Base-by-base conservation (phyloP, 2,888 invertebrate species). In the Drosophila falleni region DNA sequence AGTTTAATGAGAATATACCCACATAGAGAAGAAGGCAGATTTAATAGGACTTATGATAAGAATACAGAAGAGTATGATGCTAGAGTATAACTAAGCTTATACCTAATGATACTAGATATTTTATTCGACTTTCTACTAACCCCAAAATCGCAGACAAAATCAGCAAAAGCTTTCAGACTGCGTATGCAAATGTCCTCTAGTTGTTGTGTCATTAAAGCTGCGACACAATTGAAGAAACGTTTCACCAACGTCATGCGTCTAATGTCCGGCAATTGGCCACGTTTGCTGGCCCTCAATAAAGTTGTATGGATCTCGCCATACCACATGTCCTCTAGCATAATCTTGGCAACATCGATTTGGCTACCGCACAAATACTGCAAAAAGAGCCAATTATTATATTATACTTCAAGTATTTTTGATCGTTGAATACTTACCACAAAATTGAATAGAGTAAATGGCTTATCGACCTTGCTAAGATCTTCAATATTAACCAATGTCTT, bases 191-290 rank as follows among this genome's bases (percentile, higher is more conserved):
- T 92, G 23, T 95, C 95, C 91, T 98, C 97, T 63, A 98, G 93
- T 86, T 98, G 97, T 82, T 95, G 95, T 0, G 97, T 97, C 98
- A 98, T 98, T 42, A 98, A 93, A 31, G 96, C 95, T 0, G 96
- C 96, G 1, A 97, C 95, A 83, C 97, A 96, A 91, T 97, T 96
- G 91, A 96, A 98, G 92, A 98, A 98, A 47, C 95, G 95, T 80
- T 94, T 95, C 91, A 96, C 94, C 90, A 95, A 94, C 13, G 94
- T 94, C 16, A 94, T 94, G 76, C 96, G 95, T 51, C 94, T 93
- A 0, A 95, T 94, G 72, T 95, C 95, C 0, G 97, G 96, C 59
- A 97, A 93, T 75, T 94, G 93, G 63, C 94, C 95, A 88, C 94
- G 96, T 88, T 95, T 96, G 62, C 93, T 94, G 0, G 96, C 96